Evolutionary conservation across 2,797 vertebrate genomes (phyloP), one percentile per base, ranked within the genome.

Genomic region (Salmo trutta): DNA sequence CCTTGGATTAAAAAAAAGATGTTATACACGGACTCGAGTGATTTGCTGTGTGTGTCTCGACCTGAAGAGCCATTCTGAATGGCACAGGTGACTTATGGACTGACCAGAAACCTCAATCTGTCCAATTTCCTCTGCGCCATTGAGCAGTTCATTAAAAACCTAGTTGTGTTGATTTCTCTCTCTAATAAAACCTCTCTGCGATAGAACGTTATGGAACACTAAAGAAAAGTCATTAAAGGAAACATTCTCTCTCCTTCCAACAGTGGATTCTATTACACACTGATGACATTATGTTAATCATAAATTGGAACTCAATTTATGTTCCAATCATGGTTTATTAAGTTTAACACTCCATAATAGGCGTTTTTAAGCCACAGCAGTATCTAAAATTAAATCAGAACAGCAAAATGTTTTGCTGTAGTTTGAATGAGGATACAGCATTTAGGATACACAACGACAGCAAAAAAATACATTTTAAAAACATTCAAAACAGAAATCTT

Each of bases 151-250:
- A 65, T 27, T 24, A 8, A 68, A 31, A 36, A 68, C 29, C 29
- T 29, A 68, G 29, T 19, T 19, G 14, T 69, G 67, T n/a, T 69
- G 33, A 21, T n/a, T 41, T 65, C 19, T 36, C 6, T 0, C 10
- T 65, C 5, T 5, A n/a, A 33, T 3, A 69, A 31, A 41, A 69
- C 7, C 19, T 19, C 5, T 41, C 16, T 33, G 64, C 16, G 27
- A 5, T 16, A 8, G 0, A 31, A 33, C 15, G 1, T 31, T 33
- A 29, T 33, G 29, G 67, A 33, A 36, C 67, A 19, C 2, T 19
- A 5, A 41, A 31, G 65, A 51, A 36, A n/a, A 75, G 67, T 77
- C 79, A 71, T 77, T 78, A 71, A 82, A 27, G 51, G 16, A 83
- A 62, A 12, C 24, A 15, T 70, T 4, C 14, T 81, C 56, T 59